phyloP scores from a whole-genome alignment of 2,888 invertebrate genomes.

The Lacanobia wlatinum region DNA sequence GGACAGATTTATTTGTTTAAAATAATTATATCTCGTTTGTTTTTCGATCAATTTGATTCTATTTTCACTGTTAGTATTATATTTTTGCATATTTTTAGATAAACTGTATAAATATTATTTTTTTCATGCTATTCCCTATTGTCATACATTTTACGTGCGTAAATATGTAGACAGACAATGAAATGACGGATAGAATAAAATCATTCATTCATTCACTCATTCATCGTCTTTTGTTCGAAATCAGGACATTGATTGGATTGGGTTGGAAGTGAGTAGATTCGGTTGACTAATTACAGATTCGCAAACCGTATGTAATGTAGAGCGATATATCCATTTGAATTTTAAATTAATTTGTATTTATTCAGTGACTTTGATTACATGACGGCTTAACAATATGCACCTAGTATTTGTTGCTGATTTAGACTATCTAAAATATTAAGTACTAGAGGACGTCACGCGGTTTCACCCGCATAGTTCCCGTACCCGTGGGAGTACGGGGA shows the following conservation, averaged over 20 bases:
- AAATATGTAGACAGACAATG: conserved; percentile 2
- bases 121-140: too few relatives aligned
- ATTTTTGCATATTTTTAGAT: too few relatives aligned
- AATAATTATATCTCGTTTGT: too few relatives aligned
- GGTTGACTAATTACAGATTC: conserved; percentile 2
- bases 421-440: neutral
- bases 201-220: conserved; percentile 5
- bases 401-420: neutral
- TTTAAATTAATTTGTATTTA: neutral
- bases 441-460: too few relatives aligned
- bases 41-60: too few relatives aligned
- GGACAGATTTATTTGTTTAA: too few relatives aligned
- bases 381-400: neutral
- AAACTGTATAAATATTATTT: too few relatives aligned
- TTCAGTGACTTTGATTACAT: neutral
- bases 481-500: too few relatives aligned
- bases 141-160: conserved; percentile 26
- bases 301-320: conserved; percentile 1
- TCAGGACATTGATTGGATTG: conserved; percentile 29
- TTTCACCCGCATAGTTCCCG: too few relatives aligned
- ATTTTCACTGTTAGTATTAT: too few relatives aligned
- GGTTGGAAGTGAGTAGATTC: conserved; percentile 2
- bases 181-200: neutral
- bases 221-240: conserved; percentile 28
- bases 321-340: neutral